Conservation (phyloP, 2,888 invertebrate species). For the Galeruca laticollis region DNA sequence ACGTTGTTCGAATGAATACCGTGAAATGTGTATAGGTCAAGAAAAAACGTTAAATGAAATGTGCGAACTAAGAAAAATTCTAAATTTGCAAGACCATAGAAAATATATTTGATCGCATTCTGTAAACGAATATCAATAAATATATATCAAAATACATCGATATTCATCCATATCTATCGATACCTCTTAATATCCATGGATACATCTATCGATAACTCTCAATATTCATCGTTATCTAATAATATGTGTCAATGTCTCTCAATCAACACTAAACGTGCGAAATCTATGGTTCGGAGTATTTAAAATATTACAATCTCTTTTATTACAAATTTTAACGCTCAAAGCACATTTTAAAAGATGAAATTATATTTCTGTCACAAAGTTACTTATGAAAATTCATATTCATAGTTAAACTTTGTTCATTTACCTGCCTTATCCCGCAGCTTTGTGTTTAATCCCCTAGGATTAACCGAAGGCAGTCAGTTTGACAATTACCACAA, state of each 20-base stretch:
- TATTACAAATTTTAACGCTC: no score
- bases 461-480: constrained; percentile 50
- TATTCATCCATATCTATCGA: no score
- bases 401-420: background rate
- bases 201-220: no score
- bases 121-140: no score
- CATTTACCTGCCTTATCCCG: constrained; percentile 26
- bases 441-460: background rate
- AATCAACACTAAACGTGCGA: no score
- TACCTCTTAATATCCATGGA: no score
- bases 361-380: no score
- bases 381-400: no score
- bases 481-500: constrained; percentile 58
- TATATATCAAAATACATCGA: no score
- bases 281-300: background rate
- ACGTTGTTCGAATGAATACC: background rate
- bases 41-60: background rate
- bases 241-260: no score
- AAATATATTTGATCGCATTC: no score
- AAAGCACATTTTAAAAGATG: background rate
- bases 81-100: background rate
- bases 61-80: background rate
- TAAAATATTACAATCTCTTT: background rate
- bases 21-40: background rate
- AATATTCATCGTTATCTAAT: no score